These are phyloP conservation scores for Macrotus californicus DNA, from an alignment of 2,113 vertebrate species.

Conservation along the genomic window DNA sequence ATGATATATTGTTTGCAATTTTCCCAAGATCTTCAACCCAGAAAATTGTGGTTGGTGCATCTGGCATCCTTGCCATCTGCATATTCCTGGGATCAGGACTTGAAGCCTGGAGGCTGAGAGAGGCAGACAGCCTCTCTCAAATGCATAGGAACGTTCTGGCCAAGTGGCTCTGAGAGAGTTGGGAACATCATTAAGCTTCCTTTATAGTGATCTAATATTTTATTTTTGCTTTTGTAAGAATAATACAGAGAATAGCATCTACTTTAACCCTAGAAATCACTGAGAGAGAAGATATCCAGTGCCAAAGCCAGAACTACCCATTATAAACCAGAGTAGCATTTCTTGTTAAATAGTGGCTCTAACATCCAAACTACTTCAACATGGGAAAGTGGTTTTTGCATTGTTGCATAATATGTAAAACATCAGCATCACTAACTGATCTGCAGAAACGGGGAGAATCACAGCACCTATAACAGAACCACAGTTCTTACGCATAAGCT, in stretches of 20 bases:
- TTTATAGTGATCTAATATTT: background rate
- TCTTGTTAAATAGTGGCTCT: background rate
- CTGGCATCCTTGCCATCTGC: background rate
- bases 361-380: background rate
- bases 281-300: constrained; percentile 22
- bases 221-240: background rate
- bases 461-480: background rate
- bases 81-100: background rate
- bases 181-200: background rate
- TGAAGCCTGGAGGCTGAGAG: background rate
- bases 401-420: background rate
- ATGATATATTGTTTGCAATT: background rate
- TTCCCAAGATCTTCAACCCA: background rate
- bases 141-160: background rate
- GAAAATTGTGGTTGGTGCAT: background rate
- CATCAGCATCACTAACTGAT: background rate
- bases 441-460: background rate
- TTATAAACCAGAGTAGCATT: constrained; percentile 26
- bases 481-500: background rate
- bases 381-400: background rate
- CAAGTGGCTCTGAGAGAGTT: background rate
- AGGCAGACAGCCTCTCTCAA: background rate
- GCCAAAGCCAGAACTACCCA: constrained; percentile 9
- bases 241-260: background rate
- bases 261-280: constrained; percentile 31